These are phyloP conservation scores for Trissoscelio sp. DNA, from an alignment of 2,888 invertebrate species.

Conservation along the genomic window DNA sequence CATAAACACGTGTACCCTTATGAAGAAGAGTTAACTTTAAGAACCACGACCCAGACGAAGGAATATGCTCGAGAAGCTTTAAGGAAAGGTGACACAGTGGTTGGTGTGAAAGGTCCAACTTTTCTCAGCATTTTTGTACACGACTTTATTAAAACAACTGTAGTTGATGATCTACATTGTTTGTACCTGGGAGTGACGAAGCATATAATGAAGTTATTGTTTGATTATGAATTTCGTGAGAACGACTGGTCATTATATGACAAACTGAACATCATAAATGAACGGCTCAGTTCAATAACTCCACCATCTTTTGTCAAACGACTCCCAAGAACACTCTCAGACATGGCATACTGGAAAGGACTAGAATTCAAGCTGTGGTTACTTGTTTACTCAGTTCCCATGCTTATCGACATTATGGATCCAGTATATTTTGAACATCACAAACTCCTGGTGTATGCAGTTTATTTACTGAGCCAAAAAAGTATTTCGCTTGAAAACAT, in stretches of 20 bases:
- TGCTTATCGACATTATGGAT: background rate
- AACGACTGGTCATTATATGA: background rate
- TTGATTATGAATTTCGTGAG: conserved; percentile 22
- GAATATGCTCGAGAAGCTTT: conserved; percentile 7
- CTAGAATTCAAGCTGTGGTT: conserved; percentile 14
- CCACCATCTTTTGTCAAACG: conserved; percentile 29
- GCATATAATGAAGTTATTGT: conserved; percentile 8
- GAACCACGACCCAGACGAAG: conserved; percentile 23
- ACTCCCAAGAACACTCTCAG: background rate
- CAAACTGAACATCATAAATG: background rate
- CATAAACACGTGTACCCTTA: conserved; percentile 16
- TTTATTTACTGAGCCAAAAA: too few species aligned
- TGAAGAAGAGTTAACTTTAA: conserved; percentile 4
- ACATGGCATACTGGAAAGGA: conserved; percentile 8
- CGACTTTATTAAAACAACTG: conserved; percentile 10
- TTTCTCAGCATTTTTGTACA: background rate
- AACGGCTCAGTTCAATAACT: background rate
- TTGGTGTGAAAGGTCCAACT: conserved; percentile 26
- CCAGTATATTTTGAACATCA: background rate
- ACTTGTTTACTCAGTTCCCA: background rate
- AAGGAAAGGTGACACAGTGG: background rate
- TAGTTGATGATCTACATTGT: too few species aligned
- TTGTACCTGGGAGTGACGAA: conserved; percentile 21
- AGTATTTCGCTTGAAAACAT: background rate
- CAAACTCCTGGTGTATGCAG: too few species aligned